phyloP scores from a whole-genome alignment of 2,797 vertebrate species.

The Sebastes reedi region DNA sequence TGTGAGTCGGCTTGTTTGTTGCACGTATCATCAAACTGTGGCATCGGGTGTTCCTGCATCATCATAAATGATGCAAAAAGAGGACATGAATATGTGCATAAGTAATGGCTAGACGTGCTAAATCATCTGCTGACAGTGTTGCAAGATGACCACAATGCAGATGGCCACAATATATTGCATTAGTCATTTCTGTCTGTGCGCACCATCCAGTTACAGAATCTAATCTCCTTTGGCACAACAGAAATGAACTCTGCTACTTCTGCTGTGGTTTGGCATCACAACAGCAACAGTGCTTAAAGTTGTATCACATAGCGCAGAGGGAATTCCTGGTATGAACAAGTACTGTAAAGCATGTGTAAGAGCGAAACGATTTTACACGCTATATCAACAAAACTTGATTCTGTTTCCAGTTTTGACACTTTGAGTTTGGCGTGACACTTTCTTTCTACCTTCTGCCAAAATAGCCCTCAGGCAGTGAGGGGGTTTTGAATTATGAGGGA shows the following conservation, averaged over 20 bases:
- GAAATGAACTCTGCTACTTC: not conserved
- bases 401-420: constrained; percentile 3
- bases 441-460: constrained; percentile 16
- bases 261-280: not conserved
- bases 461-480: not conserved
- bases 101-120: not conserved
- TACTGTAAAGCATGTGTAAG: not conserved
- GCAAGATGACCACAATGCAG: not conserved
- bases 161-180: not conserved
- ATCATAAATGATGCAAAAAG: not conserved
- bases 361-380: not conserved
- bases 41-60: not conserved
- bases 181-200: not conserved
- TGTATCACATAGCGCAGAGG: not conserved
- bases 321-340: not conserved
- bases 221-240: not conserved
- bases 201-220: not conserved
- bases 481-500: constrained; percentile 30
- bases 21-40: not conserved
- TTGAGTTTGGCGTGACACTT: constrained; percentile 1
- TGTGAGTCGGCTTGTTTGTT: not conserved
- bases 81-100: not conserved
- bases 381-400: not conserved
- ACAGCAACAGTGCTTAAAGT: not conserved
- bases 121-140: not conserved